A percentile compares a stretch with the other conserved stretches of the same genome.
These are phyloP conservation scores for Eira barbara DNA, from an alignment of 2,113 vertebrate species.

Conservation along the genomic window DNA sequence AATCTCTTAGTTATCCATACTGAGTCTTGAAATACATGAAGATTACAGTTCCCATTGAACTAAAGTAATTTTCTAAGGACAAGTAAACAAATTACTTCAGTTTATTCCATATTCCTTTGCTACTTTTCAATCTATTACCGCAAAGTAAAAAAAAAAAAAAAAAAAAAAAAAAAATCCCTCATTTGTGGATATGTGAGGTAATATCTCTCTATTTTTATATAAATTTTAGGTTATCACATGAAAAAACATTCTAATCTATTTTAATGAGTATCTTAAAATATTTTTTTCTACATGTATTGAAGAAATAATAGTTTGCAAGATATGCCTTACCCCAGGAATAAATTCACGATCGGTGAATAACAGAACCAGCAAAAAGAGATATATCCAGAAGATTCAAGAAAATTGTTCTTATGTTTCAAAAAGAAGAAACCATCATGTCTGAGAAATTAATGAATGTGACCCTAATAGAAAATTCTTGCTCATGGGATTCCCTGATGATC, in stretches of 20 bases:
- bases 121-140: not conserved
- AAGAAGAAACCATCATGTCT: not conserved
- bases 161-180: too few species aligned
- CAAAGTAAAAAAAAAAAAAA: not conserved
- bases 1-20: not conserved
- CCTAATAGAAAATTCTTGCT: slow-evolving; percentile 10
- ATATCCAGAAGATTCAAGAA: not conserved
- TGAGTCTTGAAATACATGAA: not conserved
- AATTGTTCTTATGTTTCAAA: not conserved
- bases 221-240: not conserved
- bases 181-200: not conserved
- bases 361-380: not conserved
- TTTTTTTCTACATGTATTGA: not conserved
- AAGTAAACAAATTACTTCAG: not conserved
- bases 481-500: not conserved
- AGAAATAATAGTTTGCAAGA: not conserved
- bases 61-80: not conserved
- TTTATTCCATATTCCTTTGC: not conserved
- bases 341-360: too few species aligned
- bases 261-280: too few species aligned
- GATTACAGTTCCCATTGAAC: not conserved
- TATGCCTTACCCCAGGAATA: not conserved
- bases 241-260: not conserved
- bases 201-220: not conserved
- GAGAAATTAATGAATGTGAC: not conserved